These are phyloP conservation scores for Caenorhabditis angaria DNA, from an alignment of 2,888 invertebrate genomes.

Conservation along the genomic window DNA sequence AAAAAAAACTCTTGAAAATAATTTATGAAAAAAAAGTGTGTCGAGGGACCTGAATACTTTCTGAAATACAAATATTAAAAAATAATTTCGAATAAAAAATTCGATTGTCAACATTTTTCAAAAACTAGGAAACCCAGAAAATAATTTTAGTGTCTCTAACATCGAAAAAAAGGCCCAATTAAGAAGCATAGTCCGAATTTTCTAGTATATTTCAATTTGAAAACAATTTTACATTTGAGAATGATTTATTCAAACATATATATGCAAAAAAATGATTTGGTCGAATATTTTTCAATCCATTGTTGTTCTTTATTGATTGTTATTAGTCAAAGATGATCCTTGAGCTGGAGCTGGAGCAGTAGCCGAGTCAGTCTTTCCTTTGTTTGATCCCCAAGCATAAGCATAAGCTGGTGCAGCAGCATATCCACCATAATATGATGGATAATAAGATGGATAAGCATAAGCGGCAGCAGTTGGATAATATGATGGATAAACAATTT, in stretches of 20 bases:
- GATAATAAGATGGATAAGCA: neutral
- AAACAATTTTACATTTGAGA: no score
- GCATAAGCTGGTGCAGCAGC: constrained; percentile 4
- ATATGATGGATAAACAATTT: neutral
- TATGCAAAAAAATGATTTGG: neutral
- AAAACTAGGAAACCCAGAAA: no score
- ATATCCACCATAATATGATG: constrained; percentile 2
- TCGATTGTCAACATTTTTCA: no score
- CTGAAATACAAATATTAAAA: no score
- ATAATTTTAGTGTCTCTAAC: no score
- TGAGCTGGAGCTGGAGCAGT: neutral
- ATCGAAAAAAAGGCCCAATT: no score
- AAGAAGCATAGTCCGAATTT: no score
- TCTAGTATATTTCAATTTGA: no score
- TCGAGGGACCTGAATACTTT: no score
- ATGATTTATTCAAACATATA: neutral
- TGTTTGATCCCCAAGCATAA: constrained; percentile 4
- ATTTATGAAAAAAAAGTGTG: no score
- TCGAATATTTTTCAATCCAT: neutral
- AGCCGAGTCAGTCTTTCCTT: neutral
- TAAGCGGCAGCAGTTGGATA: neutral
- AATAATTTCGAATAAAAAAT: no score
- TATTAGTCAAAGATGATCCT: neutral
- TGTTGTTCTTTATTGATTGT: neutral
- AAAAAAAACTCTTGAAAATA: no score